Percentiles rank a stretch among this genome's conserved stretches.
Evolutionary conservation across 2,113 vertebrate species (phyloP).

Genomic region (Amphilophus citrinellus): DNA sequence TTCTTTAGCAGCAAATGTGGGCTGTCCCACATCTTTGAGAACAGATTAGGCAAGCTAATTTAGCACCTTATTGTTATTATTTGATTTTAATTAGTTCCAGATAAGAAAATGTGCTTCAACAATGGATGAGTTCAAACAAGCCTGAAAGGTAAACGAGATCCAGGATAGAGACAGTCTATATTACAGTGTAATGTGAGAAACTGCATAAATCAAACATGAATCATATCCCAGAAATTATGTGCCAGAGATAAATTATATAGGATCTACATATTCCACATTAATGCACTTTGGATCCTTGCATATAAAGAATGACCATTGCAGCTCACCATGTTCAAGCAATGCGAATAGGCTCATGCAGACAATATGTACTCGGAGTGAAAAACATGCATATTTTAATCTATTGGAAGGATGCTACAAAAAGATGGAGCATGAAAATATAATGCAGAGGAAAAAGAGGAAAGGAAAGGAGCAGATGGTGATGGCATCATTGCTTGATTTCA

Average conservation of each 20-base stretch:
- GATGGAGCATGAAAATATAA: not conserved
- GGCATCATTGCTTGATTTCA: slow-evolving; percentile 35
- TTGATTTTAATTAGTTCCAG: slow-evolving; percentile 51
- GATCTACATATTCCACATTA: not conserved
- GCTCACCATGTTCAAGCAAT: not conserved
- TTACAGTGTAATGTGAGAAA: slow-evolving; percentile 36
- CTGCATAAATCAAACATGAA: slow-evolving; percentile 33
- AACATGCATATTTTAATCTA: slow-evolving; percentile 10
- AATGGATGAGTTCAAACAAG: slow-evolving; percentile 38
- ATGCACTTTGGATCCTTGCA: slow-evolving; percentile 39
- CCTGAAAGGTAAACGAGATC: slow-evolving; percentile 40
- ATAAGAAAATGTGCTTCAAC: slow-evolving; percentile 26
- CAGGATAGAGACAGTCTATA: slow-evolving; percentile 9
- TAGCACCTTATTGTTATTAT: slow-evolving; percentile 56
- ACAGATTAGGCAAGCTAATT: slow-evolving; percentile 54
- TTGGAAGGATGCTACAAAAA: not conserved
- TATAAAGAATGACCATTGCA: slow-evolving; percentile 54
- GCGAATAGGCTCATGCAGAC: not conserved
- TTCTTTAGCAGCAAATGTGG: slow-evolving; percentile 31
- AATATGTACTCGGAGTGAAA: slow-evolving; percentile 17
- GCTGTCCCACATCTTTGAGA: slow-evolving; percentile 35
- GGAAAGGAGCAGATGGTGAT: slow-evolving; percentile 21
- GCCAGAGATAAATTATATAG: slow-evolving; percentile 14
- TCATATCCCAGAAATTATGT: slow-evolving; percentile 19
- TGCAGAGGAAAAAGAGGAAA: slow-evolving; percentile 17